Percentiles rank a stretch among this genome's conserved stretches.
Evolutionary conservation across 2,113 vertebrate genomes (phyloP).

Genomic region (Takifugu bimaculatus): DNA sequence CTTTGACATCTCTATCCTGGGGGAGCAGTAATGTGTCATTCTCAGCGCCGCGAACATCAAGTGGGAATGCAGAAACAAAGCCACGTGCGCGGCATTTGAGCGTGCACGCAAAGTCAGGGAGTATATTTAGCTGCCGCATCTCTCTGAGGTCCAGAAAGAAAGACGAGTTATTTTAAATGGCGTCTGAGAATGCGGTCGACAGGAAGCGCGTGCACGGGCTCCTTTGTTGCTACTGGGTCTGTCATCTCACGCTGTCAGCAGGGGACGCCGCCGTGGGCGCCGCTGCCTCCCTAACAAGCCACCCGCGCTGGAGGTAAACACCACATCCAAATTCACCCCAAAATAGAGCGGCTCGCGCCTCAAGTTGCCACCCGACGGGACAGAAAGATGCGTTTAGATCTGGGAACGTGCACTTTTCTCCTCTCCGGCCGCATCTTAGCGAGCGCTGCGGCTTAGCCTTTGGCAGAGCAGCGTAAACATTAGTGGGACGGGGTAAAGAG

Average conservation of each 20-base stretch:
- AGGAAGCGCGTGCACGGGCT: conserved; percentile 29
- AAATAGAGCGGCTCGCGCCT: conserved; percentile 1
- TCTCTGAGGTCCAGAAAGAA: conserved; percentile 45
- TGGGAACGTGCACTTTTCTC: neutral
- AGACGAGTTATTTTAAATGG: conserved; percentile 51
- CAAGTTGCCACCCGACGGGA: neutral
- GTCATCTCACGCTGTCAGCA: conserved; percentile 47
- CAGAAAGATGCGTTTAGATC: neutral
- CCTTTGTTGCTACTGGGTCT: conserved; percentile 55
- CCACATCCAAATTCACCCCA: conserved; percentile 9
- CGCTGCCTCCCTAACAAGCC: conserved; percentile 35
- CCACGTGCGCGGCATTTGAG: neutral
- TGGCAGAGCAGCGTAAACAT: neutral
- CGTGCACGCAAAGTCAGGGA: conserved; percentile 4
- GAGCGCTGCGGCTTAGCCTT: too few species aligned
- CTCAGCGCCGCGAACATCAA: conserved; percentile 27
- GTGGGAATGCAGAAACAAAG: conserved; percentile 35
- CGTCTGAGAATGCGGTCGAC: conserved; percentile 53
- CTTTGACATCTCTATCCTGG: conserved; percentile 18
- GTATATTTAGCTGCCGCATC: conserved; percentile 36
- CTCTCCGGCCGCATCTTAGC: too few species aligned
- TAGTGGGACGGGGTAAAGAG: neutral
- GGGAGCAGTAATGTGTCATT: conserved; percentile 17
- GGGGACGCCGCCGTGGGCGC: conserved; percentile 20
- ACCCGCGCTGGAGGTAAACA: conserved; percentile 15